Evolutionary conservation across 2,888 invertebrate species (phyloP), one percentile per base, ranked within the genome.

Genomic region (Calephelis perditalis): DNA sequence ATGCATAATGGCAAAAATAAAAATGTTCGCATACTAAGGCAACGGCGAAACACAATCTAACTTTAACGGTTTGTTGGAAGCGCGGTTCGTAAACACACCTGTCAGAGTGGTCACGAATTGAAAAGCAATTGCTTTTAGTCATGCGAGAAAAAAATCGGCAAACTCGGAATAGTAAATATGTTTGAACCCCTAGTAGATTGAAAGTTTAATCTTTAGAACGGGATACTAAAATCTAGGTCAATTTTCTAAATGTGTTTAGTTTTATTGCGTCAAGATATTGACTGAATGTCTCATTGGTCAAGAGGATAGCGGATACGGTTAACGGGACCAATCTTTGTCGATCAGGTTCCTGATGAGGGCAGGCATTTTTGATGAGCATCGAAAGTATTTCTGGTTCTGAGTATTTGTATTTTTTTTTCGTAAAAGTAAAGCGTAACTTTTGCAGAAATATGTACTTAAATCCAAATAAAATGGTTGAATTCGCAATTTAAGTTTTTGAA

Each of bases 91-190:
- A 80, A 79, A 82, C 81, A 82, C 79, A 83, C 79, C 78, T 80
- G 78, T 79, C 77, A 76, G 75, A 73, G 70, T 73, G 74, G 78
- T 82, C 82, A 84, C 82, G 86, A 84, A 84, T 84, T 84, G 83
- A 82, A 82, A 78, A 77, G 71, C 71, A 77, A 87, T 74, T 76
- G 78, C 78, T 67, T 67, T 64, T 69, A 73, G 73, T 74, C 86
- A 87, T 82, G 86, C 86, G 67, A 84, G 69, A 69, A 58, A 36
- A 59, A 57, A 45, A 55, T 40, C 37, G 26, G 57, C 46, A 36
- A 57, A 52, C 35, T 52, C 35, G 52, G 52, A 52, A 11, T 52
- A 7, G 52, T 35, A 52, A 52, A 52, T 52, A 10, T 35, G 52
- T 52, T 52, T 35, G 52, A 52, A 35, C 52, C 52, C 52, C 35